These are phyloP conservation scores for Spisula subtruncata DNA, from an alignment of 2,888 invertebrate genomes.

Conservation along the genomic window DNA sequence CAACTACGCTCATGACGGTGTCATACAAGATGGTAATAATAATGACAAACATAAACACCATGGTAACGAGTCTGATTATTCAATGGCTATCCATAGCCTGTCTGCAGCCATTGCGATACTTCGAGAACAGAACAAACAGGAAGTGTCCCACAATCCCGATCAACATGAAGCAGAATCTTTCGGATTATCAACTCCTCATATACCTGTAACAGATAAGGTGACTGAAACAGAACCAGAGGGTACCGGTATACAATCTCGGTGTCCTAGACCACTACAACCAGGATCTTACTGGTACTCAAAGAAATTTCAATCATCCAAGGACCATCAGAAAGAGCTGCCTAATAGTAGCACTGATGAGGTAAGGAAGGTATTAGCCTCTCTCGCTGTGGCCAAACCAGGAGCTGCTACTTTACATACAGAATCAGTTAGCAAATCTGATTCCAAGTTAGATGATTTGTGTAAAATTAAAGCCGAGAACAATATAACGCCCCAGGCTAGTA, in stretches of 20 bases:
- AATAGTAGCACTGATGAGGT: constrained; percentile 67
- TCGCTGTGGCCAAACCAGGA: constrained; percentile 44
- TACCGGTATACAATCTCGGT: neutral
- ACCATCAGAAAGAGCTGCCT: constrained; percentile 53
- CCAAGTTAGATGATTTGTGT: neutral
- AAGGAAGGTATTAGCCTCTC: constrained; percentile 63
- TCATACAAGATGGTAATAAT: constrained; percentile 20
- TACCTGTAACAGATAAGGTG: neutral
- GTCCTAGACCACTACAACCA: constrained; percentile 63
- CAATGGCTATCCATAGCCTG: constrained; percentile 51
- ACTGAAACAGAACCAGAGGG: neutral
- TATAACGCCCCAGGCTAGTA: constrained; percentile 48
- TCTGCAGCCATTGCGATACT: constrained; percentile 52
- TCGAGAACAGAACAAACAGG: constrained; percentile 31
- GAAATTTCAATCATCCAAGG: constrained; percentile 39
- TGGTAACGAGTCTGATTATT: constrained; percentile 19
- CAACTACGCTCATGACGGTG: neutral
- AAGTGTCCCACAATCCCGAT: neutral
- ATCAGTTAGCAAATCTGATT: neutral
- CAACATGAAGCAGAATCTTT: neutral
- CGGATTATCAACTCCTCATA: neutral
- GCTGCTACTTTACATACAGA: neutral
- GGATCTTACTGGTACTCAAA: constrained; percentile 71
- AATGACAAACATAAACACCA: constrained; percentile 16
- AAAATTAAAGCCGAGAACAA: neutral